Evolutionary conservation across 2,797 vertebrate species (phyloP), one percentile per base, ranked within the genome.

Genomic region (Pygocentrus nattereri): DNA sequence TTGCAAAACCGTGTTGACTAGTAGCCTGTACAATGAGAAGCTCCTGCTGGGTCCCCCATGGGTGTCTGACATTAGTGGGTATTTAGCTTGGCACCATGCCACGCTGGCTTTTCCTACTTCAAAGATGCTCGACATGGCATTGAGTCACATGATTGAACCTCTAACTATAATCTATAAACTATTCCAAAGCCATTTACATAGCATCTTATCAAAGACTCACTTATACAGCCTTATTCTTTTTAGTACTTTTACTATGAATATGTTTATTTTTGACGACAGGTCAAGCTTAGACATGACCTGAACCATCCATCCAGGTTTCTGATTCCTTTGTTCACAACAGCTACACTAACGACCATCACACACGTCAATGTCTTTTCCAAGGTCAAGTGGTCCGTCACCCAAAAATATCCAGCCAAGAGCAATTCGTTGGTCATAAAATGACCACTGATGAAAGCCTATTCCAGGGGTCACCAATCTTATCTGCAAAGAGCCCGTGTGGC

Each of bases 21-120:
- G 30, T 54, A 76, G 70, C 31, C 34, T 80, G 77, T 71, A 58
- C 61, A 80, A 77, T 71, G 44, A 80, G 41, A 70, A 30, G 25
- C n/a, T 80, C 74, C 79, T 78, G 77, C 78, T 77, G 82, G 64
- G 67, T 44, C 67, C 58, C 71, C 68, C 52, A n/a, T 21, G 62
- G 70, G 62, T 2, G 19, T 67, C 61, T 86, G 72, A 79, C 81
- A 87, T 82, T 78, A 56, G 77, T 64, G 49, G 76, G 61, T 61
- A 81, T 83, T 83, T 74, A 74, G 68, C 50, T 23, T 44, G 74
- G 52, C 21, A 73, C 19, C 69, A 41, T 23, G 74, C 74, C 58
- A 78, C 2, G 23, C 58, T 34, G 69, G 49, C 68, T 82, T 69
- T 73, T 74, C 69, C 82, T 64, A 68, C 76, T 79, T 84, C 80